These are phyloP conservation scores for Centropyge bicolor DNA, from an alignment of 2,797 vertebrate genomes.

Conservation along the genomic window DNA sequence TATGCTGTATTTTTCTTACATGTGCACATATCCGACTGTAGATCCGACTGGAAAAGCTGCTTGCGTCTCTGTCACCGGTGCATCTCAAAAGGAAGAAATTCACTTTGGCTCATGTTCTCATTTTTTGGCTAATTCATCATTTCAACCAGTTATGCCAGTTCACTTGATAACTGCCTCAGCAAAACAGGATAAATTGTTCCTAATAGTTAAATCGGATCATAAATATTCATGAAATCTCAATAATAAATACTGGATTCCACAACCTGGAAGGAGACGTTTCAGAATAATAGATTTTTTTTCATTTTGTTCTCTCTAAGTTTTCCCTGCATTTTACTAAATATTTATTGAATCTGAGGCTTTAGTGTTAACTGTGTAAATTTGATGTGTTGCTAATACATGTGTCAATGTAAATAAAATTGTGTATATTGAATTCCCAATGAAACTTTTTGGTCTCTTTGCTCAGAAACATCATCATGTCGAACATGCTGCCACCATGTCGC, in stretches of 20 bases:
- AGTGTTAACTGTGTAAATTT: constrained; percentile 75
- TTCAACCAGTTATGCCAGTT: constrained; percentile 31
- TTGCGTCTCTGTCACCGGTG: constrained; percentile 60
- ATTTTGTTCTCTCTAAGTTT: constrained; percentile 46
- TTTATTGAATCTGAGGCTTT: constrained; percentile 82
- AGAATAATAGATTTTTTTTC: constrained; percentile 52
- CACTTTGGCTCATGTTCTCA: constrained; percentile 32
- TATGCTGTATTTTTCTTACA: constrained; percentile 67
- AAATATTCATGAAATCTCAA: constrained; percentile 18
- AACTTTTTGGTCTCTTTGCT: not conserved
- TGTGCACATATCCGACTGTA: constrained; percentile 61
- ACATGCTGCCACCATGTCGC: not conserved
- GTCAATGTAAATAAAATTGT: constrained; percentile 86
- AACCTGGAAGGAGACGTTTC: constrained; percentile 32
- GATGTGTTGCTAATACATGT: constrained; percentile 76
- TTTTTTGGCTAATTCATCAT: constrained; percentile 39
- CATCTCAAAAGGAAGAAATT: constrained; percentile 50
- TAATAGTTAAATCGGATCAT: constrained; percentile 15
- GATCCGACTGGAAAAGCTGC: constrained; percentile 55
- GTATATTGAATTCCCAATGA: constrained; percentile 67
- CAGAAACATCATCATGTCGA: not conserved
- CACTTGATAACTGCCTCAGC: constrained; percentile 30
- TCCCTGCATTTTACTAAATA: constrained; percentile 76
- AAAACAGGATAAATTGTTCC: constrained; percentile 24
- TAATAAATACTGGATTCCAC: constrained; percentile 14